A percentile compares a stretch with the other conserved stretches of the same genome.
Evolutionary conservation across 2,113 vertebrate genomes (phyloP).

Genomic region (Egretta garzetta): DNA sequence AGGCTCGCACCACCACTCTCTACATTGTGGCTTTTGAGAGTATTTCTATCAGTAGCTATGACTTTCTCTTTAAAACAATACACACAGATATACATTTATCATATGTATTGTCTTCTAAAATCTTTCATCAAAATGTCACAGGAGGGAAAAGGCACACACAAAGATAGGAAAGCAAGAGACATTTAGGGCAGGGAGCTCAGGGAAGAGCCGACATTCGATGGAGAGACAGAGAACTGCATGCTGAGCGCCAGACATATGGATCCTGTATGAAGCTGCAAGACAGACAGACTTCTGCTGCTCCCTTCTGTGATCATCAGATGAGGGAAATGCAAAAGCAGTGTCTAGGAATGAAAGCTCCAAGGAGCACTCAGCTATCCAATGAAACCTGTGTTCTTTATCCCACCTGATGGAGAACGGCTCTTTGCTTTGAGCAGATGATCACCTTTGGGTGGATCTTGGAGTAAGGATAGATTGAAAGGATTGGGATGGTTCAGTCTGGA

Average conservation of each 20-base stretch:
- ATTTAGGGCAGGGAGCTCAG: neutral
- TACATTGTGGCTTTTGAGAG: constrained; percentile 54
- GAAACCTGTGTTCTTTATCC: neutral
- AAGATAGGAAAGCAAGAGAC: neutral
- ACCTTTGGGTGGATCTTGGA: neutral
- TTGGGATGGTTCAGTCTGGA: neutral
- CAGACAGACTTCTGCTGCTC: constrained; percentile 23
- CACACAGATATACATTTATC: neutral
- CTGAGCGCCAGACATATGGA: constrained; percentile 17
- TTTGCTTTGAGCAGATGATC: neutral
- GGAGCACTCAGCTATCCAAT: neutral
- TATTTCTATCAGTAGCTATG: constrained; percentile 6
- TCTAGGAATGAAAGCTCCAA: neutral
- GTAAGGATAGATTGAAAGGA: neutral
- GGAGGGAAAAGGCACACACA: neutral
- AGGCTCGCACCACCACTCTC: constrained; percentile 48
- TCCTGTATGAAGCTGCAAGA: constrained; percentile 6
- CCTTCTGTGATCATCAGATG: neutral
- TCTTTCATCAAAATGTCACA: neutral
- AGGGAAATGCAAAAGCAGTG: neutral
- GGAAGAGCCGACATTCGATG: neutral
- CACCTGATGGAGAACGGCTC: neutral
- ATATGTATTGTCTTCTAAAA: constrained; percentile 10
- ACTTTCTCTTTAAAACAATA: neutral
- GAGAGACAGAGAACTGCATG: neutral